Conservation (phyloP, 2,797 vertebrate species). For the Allobates femoralis region DNA sequence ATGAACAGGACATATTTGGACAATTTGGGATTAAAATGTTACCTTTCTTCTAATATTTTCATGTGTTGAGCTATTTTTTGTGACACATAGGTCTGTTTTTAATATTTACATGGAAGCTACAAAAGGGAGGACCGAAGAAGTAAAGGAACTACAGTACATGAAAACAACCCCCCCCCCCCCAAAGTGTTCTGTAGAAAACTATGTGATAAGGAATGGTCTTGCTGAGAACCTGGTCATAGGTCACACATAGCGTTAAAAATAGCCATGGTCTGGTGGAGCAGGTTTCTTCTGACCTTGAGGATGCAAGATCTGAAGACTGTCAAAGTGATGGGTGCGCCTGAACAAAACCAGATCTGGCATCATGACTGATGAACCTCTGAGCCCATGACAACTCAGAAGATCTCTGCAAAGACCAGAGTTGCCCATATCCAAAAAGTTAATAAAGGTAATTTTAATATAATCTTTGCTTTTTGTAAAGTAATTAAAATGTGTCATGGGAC, state of each 20-base stretch:
- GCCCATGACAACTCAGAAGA: neutral
- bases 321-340: constrained; percentile 9
- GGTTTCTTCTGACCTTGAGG: constrained; percentile 4
- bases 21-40: too few species aligned
- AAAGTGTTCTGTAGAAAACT: neutral
- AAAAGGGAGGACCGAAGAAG: too few species aligned
- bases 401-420: neutral
- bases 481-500: neutral
- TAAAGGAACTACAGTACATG: neutral
- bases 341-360: neutral
- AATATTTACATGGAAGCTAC: too few species aligned
- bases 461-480: neutral
- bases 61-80: too few species aligned
- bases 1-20: too few species aligned
- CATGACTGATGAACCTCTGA: neutral
- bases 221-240: neutral
- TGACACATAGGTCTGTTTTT: too few species aligned
- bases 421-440: neutral
- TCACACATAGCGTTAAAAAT: constrained; percentile 4
- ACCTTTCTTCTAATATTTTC: too few species aligned
- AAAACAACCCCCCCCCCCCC: neutral
- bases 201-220: neutral
- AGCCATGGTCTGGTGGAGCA: neutral
- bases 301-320: constrained; percentile 16
- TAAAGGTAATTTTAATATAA: too few species aligned